Conservation (phyloP, 2,113 vertebrate genomes). For the Podiceps cristatus region DNA sequence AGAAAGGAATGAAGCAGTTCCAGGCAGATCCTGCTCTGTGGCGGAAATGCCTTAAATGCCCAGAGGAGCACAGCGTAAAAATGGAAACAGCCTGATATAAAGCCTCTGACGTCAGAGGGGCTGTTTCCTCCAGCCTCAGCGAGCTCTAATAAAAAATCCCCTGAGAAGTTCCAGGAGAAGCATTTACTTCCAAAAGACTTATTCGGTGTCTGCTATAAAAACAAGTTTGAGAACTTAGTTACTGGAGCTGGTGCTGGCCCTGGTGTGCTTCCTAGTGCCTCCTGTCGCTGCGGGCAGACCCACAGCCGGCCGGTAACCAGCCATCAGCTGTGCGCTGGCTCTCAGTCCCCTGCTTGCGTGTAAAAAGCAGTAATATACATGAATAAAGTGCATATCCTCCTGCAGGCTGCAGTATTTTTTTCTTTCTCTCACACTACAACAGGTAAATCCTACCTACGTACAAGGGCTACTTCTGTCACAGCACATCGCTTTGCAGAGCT, state of each 20-base stretch:
- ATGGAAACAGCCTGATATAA: constrained; percentile 30
- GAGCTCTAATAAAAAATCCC: constrained; percentile 34
- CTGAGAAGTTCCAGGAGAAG: neutral
- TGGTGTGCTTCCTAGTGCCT: neutral
- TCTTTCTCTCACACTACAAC: neutral
- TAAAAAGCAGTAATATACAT: neutral
- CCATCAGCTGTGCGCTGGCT: neutral
- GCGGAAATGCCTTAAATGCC: constrained; percentile 12
- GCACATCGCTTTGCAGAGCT: neutral
- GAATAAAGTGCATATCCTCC: neutral
- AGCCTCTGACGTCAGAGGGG: constrained; percentile 31
- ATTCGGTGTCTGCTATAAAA: neutral
- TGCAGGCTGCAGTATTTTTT: neutral
- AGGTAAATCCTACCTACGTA: neutral
- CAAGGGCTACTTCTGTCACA: neutral
- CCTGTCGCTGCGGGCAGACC: neutral
- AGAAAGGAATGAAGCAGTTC: constrained; percentile 5
- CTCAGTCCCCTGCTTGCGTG: neutral
- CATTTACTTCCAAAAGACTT: neutral
- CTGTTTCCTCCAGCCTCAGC: constrained; percentile 18
- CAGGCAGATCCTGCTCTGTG: neutral
- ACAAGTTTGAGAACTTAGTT: neutral
- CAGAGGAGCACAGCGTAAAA: constrained; percentile 37
- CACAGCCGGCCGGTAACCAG: neutral
- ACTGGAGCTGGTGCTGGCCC: neutral